Evolutionary conservation across 2,113 vertebrate genomes (phyloP), one percentile per base, ranked within the genome.

Genomic region (Octodon degus): DNA sequence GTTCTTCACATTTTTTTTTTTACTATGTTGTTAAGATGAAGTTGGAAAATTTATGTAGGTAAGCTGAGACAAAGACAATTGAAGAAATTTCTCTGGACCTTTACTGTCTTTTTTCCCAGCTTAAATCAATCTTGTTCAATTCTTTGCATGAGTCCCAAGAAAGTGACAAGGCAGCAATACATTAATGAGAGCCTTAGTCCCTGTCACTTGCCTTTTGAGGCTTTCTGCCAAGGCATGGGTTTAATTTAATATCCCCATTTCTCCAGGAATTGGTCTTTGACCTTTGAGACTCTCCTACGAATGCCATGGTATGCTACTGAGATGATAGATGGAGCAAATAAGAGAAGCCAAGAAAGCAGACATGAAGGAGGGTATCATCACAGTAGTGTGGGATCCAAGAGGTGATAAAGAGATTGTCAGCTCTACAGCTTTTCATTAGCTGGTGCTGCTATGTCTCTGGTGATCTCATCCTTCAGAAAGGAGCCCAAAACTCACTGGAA

Each of bases 161-260:
- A 68, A 8, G 25, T 88, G 86, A 79, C 67, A 80, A 74, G 43
- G 47, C 14, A 34, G 72, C 34, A n/a, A 11, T 43, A 47, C 34
- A 20, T 87, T 89, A 43, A 80, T n/a, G 86, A 95, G 63, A 86
- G 20, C 60, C 62, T 89, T 53, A 34, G 79, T 63, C 12, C 55
- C 74, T 65, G 40, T 60, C 83, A 24, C 86, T 92, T 0, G 10
- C 32, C 55, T 70, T 79, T 50, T 83, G 68, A 77, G 80, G 13
- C 81, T 95, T 58, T 96, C 50, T 92, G 63, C 72, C 62, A 47
- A 89, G 67, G 32, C 32, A 1, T 63, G 20, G 19, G 79, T 86
- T 96, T 92, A 55, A 96, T 89, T 93, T 87, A 89, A 89, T 70
- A 55, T 30, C 24, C 53, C 50, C 67, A 70, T 83, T 50, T 94